Conservation (phyloP, 2,888 invertebrate species). For the Hedya salicella region DNA sequence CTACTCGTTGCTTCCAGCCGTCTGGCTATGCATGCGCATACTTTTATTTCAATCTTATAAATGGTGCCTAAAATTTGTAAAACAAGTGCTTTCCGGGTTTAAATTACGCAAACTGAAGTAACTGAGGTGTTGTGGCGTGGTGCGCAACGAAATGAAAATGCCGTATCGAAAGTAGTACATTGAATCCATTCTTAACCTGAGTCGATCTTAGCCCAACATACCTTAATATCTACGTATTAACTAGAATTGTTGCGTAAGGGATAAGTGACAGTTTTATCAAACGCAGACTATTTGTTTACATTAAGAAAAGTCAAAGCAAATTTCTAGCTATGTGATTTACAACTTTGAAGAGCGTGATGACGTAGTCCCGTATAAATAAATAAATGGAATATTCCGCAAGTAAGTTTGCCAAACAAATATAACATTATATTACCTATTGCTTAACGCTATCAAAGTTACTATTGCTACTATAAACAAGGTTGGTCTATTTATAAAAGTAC, state of each 20-base stretch:
- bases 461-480: conserved; percentile 45
- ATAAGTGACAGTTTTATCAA: conserved; percentile 12
- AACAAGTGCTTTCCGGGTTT: no score
- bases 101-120: no score
- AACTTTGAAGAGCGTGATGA: conserved; percentile 11
- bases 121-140: no score
- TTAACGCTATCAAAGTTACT: conserved; percentile 50
- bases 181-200: no score
- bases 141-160: no score
- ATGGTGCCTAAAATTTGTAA: no score
- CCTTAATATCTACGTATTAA: no score
- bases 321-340: conserved; percentile 7
- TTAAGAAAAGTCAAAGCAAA: conserved; percentile 23
- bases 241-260: neutral
- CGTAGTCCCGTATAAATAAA: conserved; percentile 39
- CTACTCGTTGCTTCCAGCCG: no score
- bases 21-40: no score
- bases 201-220: no score
- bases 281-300: conserved; percentile 9
- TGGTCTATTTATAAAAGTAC: conserved; percentile 50
- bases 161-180: no score
- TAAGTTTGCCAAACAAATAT: conserved; percentile 59
- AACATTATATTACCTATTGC: conserved; percentile 54
- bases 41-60: no score
- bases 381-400: conserved; percentile 63